phyloP scores from a whole-genome alignment of 2,113 vertebrate genomes.

The Zeus faber region DNA sequence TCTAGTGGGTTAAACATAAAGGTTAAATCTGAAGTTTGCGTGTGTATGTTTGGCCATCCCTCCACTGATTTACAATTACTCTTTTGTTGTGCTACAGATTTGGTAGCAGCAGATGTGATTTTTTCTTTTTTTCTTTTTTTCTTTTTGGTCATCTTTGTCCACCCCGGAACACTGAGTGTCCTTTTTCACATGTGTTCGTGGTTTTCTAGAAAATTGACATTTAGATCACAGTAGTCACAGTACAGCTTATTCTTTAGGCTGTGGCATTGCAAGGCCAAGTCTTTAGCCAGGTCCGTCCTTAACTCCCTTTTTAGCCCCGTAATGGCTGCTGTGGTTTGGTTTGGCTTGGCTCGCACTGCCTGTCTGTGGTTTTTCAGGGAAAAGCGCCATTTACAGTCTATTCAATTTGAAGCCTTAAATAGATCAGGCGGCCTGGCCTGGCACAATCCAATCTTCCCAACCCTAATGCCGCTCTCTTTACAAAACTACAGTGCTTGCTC shows the following conservation, averaged over 20 bases:
- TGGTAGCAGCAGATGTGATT: no score
- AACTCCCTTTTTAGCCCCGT: slow-evolving; percentile 44
- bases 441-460: slow-evolving; percentile 26
- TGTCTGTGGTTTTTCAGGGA: slow-evolving; percentile 53
- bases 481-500: slow-evolving; percentile 23
- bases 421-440: slow-evolving; percentile 38
- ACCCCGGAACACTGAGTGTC: neutral
- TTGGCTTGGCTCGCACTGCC: slow-evolving; percentile 35
- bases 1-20: no score
- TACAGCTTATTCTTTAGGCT: neutral
- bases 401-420: slow-evolving; percentile 56
- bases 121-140: no score
- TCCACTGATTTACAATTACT: no score
- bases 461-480: slow-evolving; percentile 26
- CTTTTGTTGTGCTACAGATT: no score
- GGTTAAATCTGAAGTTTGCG: no score
- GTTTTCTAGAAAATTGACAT: neutral
- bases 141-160: no score
- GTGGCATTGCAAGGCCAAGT: slow-evolving; percentile 12
- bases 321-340: slow-evolving; percentile 53
- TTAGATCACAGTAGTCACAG: slow-evolving; percentile 4
- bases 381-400: slow-evolving; percentile 35
- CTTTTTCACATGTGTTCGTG: no score
- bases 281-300: slow-evolving; percentile 18
- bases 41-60: no score